A percentile compares a stretch with the other conserved stretches of the same genome.
These are phyloP conservation scores for Vulpes vulpes DNA, from an alignment of 2,113 vertebrate species.

Conservation along the genomic window DNA sequence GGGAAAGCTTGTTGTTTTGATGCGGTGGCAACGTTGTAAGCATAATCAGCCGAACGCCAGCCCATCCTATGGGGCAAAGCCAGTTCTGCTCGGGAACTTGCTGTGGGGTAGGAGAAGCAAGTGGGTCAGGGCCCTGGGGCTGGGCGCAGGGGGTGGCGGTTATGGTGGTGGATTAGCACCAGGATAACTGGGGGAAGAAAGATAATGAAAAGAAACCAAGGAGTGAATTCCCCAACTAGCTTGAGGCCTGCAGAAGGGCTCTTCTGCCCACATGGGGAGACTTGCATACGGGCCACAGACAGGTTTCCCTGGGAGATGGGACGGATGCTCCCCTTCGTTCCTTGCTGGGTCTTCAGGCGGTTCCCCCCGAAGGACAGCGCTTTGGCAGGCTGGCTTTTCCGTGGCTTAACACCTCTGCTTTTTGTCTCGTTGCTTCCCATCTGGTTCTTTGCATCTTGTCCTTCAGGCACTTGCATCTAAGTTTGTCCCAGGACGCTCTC, in stretches of 20 bases:
- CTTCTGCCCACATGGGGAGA: not conserved
- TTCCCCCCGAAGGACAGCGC: not conserved
- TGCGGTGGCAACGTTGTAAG: not conserved
- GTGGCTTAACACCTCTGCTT: not conserved
- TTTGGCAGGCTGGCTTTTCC: not conserved
- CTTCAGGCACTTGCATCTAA: not conserved
- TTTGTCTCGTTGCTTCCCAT: not conserved
- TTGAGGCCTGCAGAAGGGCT: not conserved
- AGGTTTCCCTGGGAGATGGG: not conserved
- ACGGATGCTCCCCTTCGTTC: rapidly evolving
- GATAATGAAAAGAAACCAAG: not conserved
- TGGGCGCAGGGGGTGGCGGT: not conserved
- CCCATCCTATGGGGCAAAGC: not conserved
- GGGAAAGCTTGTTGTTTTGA: slow-evolving; percentile 27
- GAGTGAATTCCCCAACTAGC: not conserved
- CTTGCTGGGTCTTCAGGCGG: not conserved
- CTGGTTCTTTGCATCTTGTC: not conserved
- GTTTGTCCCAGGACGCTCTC: not conserved
- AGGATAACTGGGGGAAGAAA: not conserved
- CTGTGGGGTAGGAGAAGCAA: not conserved
- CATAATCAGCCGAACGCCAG: slow-evolving; percentile 32
- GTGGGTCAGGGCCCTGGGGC: not conserved
- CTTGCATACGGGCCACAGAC: rapidly evolving
- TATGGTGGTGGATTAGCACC: not conserved
- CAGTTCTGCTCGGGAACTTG: not conserved